Conservation (phyloP, 2,113 vertebrate genomes). For the Prunella himalayana region DNA sequence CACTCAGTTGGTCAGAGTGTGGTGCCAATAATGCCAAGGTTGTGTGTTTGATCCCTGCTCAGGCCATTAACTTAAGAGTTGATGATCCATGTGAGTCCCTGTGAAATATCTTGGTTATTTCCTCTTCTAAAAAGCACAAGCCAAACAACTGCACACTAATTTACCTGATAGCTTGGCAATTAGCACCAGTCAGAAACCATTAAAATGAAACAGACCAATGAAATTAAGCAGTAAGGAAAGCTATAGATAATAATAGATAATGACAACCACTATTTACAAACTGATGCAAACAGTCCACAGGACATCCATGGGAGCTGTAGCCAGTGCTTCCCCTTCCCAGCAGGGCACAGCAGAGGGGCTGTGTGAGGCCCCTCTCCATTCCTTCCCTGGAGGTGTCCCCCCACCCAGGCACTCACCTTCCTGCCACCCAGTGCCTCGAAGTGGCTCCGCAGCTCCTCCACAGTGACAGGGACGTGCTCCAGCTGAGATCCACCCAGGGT, state of each 20-base stretch:
- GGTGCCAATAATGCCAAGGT: not conserved
- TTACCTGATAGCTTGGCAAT: not conserved
- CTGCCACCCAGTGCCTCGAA: slow-evolving; percentile 63
- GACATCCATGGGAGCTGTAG: not conserved
- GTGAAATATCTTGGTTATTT: not conserved
- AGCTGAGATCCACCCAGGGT: not conserved
- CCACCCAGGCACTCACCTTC: slow-evolving; percentile 52
- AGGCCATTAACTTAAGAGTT: not conserved
- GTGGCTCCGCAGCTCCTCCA: slow-evolving; percentile 73
- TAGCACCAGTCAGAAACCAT: not conserved
- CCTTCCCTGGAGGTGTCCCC: fast-evolving
- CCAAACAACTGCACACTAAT: not conserved
- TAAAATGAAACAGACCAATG: not conserved
- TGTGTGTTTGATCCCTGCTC: not conserved
- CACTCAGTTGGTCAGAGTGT: not conserved
- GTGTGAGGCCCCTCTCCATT: not conserved
- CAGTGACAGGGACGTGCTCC: slow-evolving; percentile 60
- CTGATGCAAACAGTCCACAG: not conserved
- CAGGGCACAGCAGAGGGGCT: fast-evolving
- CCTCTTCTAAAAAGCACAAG: not conserved
- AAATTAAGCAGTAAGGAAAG: not conserved
- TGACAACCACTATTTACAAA: not conserved
- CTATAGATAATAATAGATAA: not conserved
- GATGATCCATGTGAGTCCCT: not conserved
- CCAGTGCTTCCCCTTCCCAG: fast-evolving